Percentiles rank a stretch among this genome's conserved stretches.
phyloP scores from a whole-genome alignment of 2,797 vertebrate species.

The Masticophis lateralis region DNA sequence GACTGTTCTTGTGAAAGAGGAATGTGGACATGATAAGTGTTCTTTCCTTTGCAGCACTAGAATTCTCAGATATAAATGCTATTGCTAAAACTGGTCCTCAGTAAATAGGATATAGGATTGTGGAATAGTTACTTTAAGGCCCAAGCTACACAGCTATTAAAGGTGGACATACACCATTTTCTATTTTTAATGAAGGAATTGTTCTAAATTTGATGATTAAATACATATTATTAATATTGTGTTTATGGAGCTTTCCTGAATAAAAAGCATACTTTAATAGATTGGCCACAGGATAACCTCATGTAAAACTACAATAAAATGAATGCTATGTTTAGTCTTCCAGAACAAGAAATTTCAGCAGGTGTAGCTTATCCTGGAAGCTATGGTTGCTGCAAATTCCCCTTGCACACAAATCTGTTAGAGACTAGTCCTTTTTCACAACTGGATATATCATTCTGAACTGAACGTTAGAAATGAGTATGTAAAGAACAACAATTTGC shows the following conservation, averaged over 20 bases:
- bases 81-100: too few relatives aligned
- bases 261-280: neutral
- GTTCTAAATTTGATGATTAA: neutral
- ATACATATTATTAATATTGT: neutral
- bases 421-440: neutral
- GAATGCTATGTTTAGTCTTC: neutral
- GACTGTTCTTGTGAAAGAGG: neutral
- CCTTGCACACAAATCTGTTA: neutral
- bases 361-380: neutral
- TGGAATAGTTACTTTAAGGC: neutral
- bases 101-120: neutral
- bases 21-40: neutral
- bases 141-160: neutral
- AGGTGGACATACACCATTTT: neutral
- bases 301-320: neutral
- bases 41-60: neutral
- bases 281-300: neutral
- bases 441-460: neutral
- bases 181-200: neutral
- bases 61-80: neutral
- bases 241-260: neutral
- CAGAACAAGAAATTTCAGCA: neutral
- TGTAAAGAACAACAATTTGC: neutral
- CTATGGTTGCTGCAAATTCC: neutral
- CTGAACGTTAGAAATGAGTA: neutral